These are phyloP conservation scores for Aphis craccivora DNA, from an alignment of 1,140 invertebrate genomes.

Conservation along the genomic window DNA sequence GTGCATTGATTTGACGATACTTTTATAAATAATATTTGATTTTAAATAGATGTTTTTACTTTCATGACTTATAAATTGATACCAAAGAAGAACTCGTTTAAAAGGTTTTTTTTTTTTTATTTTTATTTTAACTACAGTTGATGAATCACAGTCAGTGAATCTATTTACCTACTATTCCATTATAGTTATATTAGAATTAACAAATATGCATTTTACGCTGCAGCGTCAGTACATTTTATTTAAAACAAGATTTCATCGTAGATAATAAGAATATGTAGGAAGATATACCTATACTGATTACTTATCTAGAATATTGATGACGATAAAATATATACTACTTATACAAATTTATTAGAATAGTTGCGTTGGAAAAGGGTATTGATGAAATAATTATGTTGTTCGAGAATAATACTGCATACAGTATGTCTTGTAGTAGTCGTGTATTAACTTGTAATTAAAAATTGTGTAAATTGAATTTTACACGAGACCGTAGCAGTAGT, in stretches of 20 bases:
- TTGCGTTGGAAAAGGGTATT: not conserved
- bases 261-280: not conserved
- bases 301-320: not conserved
- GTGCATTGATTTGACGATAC: not conserved
- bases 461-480: constrained; percentile 45
- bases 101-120: not conserved
- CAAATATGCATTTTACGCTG: not conserved
- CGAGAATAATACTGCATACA: not conserved
- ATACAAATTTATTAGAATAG: not conserved
- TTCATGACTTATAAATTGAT: not conserved
- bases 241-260: not conserved
- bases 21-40: not conserved
- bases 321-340: not conserved
- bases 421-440: not conserved
- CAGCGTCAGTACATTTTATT: not conserved
- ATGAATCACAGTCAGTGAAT: not conserved
- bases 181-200: not conserved
- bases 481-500: not conserved
- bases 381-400: constrained; percentile 35
- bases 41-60: not conserved
- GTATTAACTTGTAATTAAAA: constrained; percentile 39
- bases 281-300: not conserved
- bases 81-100: not conserved
- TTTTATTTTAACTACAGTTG: not conserved
- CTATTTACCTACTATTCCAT: not conserved